Evolutionary conservation across 1,140 invertebrate genomes (phyloP).

Genomic region (Lysiphlebus fabarum): DNA sequence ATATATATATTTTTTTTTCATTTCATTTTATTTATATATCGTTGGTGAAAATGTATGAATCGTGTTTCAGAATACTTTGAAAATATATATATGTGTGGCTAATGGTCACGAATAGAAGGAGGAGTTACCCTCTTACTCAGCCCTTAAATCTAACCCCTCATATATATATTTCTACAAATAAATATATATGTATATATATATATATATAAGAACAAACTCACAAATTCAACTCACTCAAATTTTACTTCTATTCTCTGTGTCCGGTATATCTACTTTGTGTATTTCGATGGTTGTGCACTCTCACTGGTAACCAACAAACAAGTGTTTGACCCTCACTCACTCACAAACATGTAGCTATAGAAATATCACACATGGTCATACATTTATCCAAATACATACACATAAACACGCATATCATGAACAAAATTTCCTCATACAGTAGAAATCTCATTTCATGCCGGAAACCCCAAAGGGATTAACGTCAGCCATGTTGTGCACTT

Average conservation of each 20-base stretch:
- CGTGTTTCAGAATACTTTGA: conserved; percentile 53
- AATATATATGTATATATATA: no score
- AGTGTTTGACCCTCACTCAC: conserved; percentile 11
- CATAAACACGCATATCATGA: conserved; percentile 8
- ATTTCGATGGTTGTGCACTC: conserved; percentile 5
- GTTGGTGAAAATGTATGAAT: conserved; percentile 53
- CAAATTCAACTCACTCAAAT: conserved; percentile 10
- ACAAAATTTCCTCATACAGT: conserved; percentile 27
- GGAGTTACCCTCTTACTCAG: conserved; percentile 39
- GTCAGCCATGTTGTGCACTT: conserved; percentile 40
- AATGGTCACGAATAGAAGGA: conserved; percentile 43
- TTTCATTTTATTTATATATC: no score
- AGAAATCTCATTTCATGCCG: conserved; percentile 50
- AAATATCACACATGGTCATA: not conserved
- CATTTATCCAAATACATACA: not conserved
- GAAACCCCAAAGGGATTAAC: conserved; percentile 50
- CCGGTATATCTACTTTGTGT: conserved; percentile 12
- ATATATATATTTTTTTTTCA: no score
- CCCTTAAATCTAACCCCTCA: conserved; percentile 48
- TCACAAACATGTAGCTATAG: conserved; percentile 4
- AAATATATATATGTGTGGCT: conserved; percentile 46
- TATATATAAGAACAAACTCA: conserved; percentile 1
- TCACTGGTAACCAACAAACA: not conserved
- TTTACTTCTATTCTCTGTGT: conserved; percentile 3
- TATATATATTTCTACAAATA: not conserved